Evolutionary conservation across 2,888 invertebrate species (phyloP), one percentile per base, ranked within the genome.

Genomic region (Chironomus tentans): DNA sequence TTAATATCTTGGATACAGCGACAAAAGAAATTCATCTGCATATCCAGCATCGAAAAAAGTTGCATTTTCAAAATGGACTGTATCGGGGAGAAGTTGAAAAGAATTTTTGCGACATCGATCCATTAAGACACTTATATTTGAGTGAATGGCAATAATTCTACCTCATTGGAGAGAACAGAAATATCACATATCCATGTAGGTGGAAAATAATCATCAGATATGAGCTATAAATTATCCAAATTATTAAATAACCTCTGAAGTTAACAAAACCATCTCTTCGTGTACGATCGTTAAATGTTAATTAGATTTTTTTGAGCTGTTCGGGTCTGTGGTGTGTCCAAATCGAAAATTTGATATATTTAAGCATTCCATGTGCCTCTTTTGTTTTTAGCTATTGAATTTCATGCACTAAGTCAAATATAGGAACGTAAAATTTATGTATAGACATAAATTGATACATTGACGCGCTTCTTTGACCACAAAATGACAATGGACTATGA

Each of bases 271-370:
- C 6, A 13, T 12, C 13, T 18, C 65, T 65, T 56, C 6, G 21
- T 24, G 65, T 18, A 21, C 65, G 68, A 22, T 68, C 74, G 65
- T 74, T 74, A 68, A 74, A 74, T 74, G 74, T 74, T 74, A 74
- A 74, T 74, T 74, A 74, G 74, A 74, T 74, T 74, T 65, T 47
- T 68, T 47, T 13, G 74, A 74, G 38, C 38, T 38, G 38, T 10
- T 38, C 10, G 38, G n/a, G 38, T 38, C 10, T 38, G 38, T 28
- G 28, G 28, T 28, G 10, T 38, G 38, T 38, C 38, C 38, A 38
- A 38, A 38, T 4, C 1, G 28, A 28, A 38, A 38, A 38, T 38
- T 38, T 38, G 38, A 38, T 38, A 38, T 28, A 28, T 28, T 28
- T 6, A 28, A 28, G 28, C 28, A 28, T 38, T 38, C 38, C 38